Conservation (phyloP, 1,140 invertebrate species). For the Apis dorsata region DNA sequence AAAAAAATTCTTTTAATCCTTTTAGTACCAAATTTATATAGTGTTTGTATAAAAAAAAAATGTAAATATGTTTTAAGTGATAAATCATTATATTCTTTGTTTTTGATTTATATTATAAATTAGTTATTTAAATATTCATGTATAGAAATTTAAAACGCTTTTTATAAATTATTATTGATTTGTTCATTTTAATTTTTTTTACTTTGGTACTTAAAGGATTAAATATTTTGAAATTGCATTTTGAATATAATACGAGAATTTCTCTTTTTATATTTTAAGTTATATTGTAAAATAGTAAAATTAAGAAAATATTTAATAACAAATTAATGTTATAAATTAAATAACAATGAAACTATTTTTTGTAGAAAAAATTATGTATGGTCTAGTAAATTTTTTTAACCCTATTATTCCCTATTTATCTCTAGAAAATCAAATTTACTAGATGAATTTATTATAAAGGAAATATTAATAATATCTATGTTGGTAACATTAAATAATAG, state of each 20-base stretch:
- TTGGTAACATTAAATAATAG: neutral
- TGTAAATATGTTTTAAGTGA: neutral
- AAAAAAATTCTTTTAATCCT: neutral
- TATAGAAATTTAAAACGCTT: neutral
- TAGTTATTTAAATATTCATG: no score
- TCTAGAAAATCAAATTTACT: no score
- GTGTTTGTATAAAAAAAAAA: neutral
- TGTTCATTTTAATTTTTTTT: neutral
- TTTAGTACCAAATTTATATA: constrained; percentile 10
- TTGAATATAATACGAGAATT: neutral
- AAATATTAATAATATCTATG: neutral
- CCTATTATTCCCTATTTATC: neutral
- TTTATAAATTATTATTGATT: neutral
- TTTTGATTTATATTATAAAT: neutral
- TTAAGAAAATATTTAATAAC: constrained; percentile 48
- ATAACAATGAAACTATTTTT: constrained; percentile 47
- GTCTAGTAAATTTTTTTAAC: neutral
- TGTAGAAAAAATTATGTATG: constrained; percentile 15
- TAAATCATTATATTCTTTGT: no score
- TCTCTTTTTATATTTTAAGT: constrained; percentile 11
- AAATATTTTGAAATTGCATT: neutral
- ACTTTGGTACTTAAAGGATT: constrained; percentile 26
- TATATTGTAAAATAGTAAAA: constrained; percentile 14
- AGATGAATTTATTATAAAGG: neutral
- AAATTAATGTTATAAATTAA: constrained; percentile 37